Base-by-base conservation (phyloP, 2,113 vertebrate genomes). In the Bos javanicus region DNA sequence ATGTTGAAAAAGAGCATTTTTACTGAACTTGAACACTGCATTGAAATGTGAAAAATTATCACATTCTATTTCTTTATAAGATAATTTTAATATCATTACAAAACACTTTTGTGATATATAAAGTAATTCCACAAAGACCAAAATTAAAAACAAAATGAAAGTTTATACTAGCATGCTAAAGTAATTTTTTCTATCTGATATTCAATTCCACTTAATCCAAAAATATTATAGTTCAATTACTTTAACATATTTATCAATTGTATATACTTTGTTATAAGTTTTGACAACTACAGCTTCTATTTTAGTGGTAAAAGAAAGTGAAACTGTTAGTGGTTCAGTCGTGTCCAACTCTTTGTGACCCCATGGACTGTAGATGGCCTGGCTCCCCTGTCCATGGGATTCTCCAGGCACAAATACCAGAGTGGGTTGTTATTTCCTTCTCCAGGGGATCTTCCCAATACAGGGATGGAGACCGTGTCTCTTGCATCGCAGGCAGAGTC, bases 381-480 rank as follows among this genome's bases (percentile, higher is more conserved):
- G 9, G 17, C 17, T 67, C n/a, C 17, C 19, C 64, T 67, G 64
- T 67, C n/a, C 33, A 67, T 36, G 64, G 64, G n/a, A 67, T 67
- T 67, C 4, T 67, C n/a, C n/a, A 36, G 64, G 33, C n/a, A 6
- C 9, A 10, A 36, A 71, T 71, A 21, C n/a, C 7, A 0, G 17
- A 71, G 4, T 36, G 9, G 64, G 64, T 21, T 71, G 64, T 10
- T 9, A 71, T 21, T 71, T 36, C 64, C 64, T 21, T 71, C 4
- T 71, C 33, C 17, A 36, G n/a, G 3, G 4, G n/a, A 36, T 71
- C 17, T 71, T 71, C n/a, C 64, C 17, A 36, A 21, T 71, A 19
- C n/a, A 71, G 19, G 17, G 64, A 36, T 71, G 64, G n/a, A 71
- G n/a, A 9, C n/a, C 0, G 0, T 4, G 0, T 71, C 19, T 71